phyloP scores from a whole-genome alignment of 2,797 vertebrate species.

The Anguilla obscura region DNA sequence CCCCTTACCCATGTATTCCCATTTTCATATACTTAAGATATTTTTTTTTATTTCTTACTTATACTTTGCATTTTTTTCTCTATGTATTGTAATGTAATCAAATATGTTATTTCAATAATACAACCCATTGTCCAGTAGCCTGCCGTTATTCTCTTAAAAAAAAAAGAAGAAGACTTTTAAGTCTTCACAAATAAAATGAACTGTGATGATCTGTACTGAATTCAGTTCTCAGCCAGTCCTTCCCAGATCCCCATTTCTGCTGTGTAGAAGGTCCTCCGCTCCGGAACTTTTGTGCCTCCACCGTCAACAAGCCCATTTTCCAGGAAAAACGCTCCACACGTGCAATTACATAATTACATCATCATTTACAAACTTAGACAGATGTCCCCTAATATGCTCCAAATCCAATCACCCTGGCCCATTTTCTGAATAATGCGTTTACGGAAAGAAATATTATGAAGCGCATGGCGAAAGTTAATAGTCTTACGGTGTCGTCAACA shows the following conservation, averaged over 20 bases:
- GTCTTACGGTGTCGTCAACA: background rate
- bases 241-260: constrained; percentile 11
- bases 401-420: constrained; percentile 31
- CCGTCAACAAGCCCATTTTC: constrained; percentile 25
- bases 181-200: background rate
- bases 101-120: background rate
- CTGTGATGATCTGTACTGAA: background rate
- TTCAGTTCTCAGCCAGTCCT: constrained; percentile 4
- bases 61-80: background rate
- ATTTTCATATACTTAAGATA: background rate
- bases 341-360: constrained; percentile 34
- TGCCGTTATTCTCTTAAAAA: background rate
- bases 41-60: background rate
- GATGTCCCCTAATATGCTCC: constrained; percentile 37
- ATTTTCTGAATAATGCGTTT: constrained; percentile 34
- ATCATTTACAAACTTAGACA: constrained; percentile 31
- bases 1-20: background rate
- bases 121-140: background rate
- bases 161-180: background rate
- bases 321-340: constrained; percentile 29
- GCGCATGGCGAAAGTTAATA: constrained; percentile 10
- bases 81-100: background rate
- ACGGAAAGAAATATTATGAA: constrained; percentile 23
- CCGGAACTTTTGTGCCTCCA: constrained; percentile 1
- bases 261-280: background rate